A percentile compares a stretch with the other conserved stretches of the same genome.
phyloP scores from a whole-genome alignment of 1,140 invertebrate species.

The Ericerus pela region DNA sequence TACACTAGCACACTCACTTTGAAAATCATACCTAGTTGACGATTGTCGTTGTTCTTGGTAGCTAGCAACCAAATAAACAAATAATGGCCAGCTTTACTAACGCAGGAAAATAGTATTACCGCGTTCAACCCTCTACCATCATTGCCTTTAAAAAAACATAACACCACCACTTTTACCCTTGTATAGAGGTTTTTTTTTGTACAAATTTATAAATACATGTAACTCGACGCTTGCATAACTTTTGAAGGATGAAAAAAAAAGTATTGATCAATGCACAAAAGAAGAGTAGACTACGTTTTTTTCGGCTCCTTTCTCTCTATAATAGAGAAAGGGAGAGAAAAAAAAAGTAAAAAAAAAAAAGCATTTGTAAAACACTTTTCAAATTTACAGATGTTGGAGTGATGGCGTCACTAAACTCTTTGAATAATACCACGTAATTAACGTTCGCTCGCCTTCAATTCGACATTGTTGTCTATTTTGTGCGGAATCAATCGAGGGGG shows the following conservation, averaged over 20 bases:
- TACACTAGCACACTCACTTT: too few relatives aligned
- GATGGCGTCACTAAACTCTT: conserved; percentile 7
- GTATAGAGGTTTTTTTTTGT: background rate
- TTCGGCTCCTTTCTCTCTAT: background rate
- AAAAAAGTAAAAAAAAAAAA: background rate
- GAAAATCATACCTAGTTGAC: too few relatives aligned
- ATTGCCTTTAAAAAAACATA: background rate
- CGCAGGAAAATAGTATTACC: background rate
- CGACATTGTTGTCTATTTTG: too few relatives aligned
- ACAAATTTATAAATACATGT: conserved; percentile 2
- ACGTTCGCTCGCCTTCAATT: too few relatives aligned
- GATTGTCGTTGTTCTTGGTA: conserved; percentile 1
- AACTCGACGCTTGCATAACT: background rate
- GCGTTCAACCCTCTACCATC: background rate
- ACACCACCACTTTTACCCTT: conserved; percentile 11
- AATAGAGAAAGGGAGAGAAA: background rate
- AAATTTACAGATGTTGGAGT: conserved; percentile 8
- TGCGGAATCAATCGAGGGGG: too few relatives aligned
- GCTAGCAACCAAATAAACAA: conserved; percentile 12
- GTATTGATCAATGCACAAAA: too few relatives aligned
- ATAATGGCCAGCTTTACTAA: conserved; percentile 5
- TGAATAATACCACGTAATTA: too few relatives aligned
- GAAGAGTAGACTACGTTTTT: too few relatives aligned
- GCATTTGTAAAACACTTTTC: conserved; percentile 2
- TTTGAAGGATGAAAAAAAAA: too few relatives aligned